These are phyloP conservation scores for Odontophorus gujanensis DNA, from an alignment of 2,113 vertebrate species.

Conservation along the genomic window DNA sequence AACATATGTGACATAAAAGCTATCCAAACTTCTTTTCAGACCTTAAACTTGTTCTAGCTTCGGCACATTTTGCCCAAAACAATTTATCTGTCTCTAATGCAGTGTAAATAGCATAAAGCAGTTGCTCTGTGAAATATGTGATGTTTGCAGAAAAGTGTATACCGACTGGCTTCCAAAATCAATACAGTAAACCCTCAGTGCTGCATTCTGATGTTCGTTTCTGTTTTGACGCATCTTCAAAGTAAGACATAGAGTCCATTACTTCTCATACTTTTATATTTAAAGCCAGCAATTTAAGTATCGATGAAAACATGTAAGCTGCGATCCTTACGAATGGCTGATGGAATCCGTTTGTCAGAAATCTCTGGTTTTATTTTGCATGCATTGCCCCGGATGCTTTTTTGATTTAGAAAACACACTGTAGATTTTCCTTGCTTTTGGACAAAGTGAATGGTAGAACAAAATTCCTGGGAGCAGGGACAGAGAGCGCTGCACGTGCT, in stretches of 20 bases:
- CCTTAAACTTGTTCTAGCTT: background rate
- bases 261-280: background rate
- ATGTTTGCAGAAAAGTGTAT: background rate
- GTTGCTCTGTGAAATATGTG: constrained; percentile 43
- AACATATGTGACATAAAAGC: background rate
- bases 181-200: constrained; percentile 3
- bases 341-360: background rate
- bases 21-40: background rate
- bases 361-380: background rate
- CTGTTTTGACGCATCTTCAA: constrained; percentile 48
- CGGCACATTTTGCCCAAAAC: background rate
- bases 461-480: background rate
- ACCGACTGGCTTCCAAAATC: constrained; percentile 47
- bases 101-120: constrained; percentile 14
- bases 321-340: constrained; percentile 14
- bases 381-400: background rate
- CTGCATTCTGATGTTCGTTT: constrained; percentile 1
- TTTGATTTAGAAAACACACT: background rate
- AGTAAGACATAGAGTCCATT: constrained; percentile 21
- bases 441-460: background rate
- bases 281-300: background rate
- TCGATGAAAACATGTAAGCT: background rate
- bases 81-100: background rate
- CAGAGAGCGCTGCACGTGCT: background rate
- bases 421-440: background rate